A percentile compares a stretch with the other conserved stretches of the same genome.
These are phyloP conservation scores for Drosophila mauritiana DNA, from an alignment of 1,140 invertebrate species.

Conservation along the genomic window DNA sequence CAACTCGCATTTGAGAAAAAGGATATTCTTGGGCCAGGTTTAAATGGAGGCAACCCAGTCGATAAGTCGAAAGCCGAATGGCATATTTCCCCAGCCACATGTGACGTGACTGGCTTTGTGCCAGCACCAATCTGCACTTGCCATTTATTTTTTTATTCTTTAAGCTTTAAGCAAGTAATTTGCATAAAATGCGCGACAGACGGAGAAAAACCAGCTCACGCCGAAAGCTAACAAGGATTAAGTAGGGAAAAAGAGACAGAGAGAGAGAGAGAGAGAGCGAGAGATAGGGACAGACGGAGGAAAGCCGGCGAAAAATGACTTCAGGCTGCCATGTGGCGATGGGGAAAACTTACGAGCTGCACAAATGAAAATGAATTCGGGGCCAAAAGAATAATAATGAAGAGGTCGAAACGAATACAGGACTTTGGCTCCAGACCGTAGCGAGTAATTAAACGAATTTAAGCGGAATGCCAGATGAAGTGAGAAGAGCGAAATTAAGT, in stretches of 20 bases:
- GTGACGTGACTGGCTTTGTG: slow-evolving; percentile 51
- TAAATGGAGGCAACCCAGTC: slow-evolving; percentile 11
- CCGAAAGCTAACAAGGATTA: slow-evolving; percentile 71
- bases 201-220: slow-evolving; percentile 30
- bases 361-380: slow-evolving; percentile 52
- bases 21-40: slow-evolving; percentile 19
- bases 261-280: not conserved
- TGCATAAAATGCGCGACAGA: slow-evolving; percentile 67
- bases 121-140: slow-evolving; percentile 42
- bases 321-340: slow-evolving; percentile 49
- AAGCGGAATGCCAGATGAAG: slow-evolving; percentile 6
- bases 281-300: not conserved
- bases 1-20: slow-evolving; percentile 61
- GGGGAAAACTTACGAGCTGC: slow-evolving; percentile 44
- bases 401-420: slow-evolving; percentile 20
- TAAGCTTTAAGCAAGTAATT: slow-evolving; percentile 64
- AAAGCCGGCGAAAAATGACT: slow-evolving; percentile 33
- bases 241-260: slow-evolving; percentile 9
- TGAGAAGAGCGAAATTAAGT: not conserved
- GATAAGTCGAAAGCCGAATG: slow-evolving; percentile 48
- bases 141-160: slow-evolving; percentile 40
- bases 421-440: slow-evolving; percentile 6
- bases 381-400: slow-evolving; percentile 25
- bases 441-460: slow-evolving; percentile 39
- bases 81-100: slow-evolving; percentile 43